Evolutionary conservation across 2,888 invertebrate genomes (phyloP), one percentile per base, ranked within the genome.

Genomic region (Chrysina gloriosa): DNA sequence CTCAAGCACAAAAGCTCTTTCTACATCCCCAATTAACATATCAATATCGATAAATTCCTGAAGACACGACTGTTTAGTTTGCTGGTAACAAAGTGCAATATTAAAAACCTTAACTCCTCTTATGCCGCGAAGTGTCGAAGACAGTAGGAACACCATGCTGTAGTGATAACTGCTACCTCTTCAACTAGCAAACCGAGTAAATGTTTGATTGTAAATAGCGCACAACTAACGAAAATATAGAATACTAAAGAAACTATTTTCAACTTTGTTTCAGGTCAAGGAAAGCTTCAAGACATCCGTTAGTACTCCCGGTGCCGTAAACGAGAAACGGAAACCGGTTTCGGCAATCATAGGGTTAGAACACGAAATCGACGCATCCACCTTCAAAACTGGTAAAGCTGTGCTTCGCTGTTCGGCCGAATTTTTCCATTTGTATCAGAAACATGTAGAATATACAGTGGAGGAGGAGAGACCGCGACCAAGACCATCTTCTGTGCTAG

Each of bases 381-480:
- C 88, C 67, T 91, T 90, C 80, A 87, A 87, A 80, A 86, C 87
- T 34, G 89, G 90, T 71, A 88, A 87, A 77, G 85, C 91, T 68
- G 86, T 87, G 70, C 84, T 91, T 73, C 86, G 88, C 75, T 91
- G 91, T 82, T 86, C 88, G 76, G 90, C 89, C 65, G 88, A 86
- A 75, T 85, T 91, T 81, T 90, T 90, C 84, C 88, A 89, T 80
- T 84, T 91, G 75, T 90, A 91, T 82, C 86, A 86, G 73, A 86
- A 87, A 74, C 85, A 88, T 73, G 85, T 87, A 64, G 89, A 89
- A 80, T 84, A 88, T 71, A 84, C 88, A 75, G 85, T 92, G 77
- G 90, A 90, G 81, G 91, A 92, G 84, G 91, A 92, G 82, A 89
- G 89, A 77, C 92, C 92, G 69, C 86, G 90, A 82, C 88, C 92